Evolutionary conservation across 2,113 vertebrate species (phyloP).

Genomic region (Cottus gobio): DNA sequence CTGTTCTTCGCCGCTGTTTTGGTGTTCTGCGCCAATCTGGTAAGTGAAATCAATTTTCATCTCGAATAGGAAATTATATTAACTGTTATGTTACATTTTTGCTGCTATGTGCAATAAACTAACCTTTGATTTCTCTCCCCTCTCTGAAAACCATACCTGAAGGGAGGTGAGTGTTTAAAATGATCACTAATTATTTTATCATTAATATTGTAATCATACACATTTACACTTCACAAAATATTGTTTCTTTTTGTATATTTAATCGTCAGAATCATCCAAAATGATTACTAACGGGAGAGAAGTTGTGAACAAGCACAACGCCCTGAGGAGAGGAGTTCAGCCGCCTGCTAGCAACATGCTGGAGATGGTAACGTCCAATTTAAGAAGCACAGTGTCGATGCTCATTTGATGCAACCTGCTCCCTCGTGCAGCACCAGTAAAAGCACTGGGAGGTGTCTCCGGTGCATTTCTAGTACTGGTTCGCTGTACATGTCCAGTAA

Average conservation of each 20-base stretch:
- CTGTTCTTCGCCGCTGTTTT: conserved; percentile 36
- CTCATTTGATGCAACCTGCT: too few species aligned
- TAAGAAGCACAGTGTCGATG: too few species aligned
- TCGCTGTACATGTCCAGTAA: background rate
- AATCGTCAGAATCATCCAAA: background rate
- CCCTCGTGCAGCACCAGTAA: too few species aligned
- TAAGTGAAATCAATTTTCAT: conserved; percentile 26
- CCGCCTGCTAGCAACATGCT: conserved; percentile 79
- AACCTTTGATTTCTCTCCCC: background rate
- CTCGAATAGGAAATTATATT: background rate
- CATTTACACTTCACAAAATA: background rate
- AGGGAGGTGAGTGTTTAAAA: conserved; percentile 39
- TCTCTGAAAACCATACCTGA: conserved; percentile 16
- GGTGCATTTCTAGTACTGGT: too few species aligned
- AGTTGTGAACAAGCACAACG: conserved; percentile 63
- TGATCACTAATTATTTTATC: background rate
- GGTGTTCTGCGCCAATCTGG: background rate
- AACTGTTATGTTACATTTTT: background rate
- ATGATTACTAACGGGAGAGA: background rate
- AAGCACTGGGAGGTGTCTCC: background rate
- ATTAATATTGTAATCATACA: background rate
- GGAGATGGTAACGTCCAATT: conserved; percentile 72
- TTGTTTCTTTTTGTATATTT: background rate
- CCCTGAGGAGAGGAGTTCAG: conserved; percentile 63
- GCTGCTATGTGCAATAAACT: background rate